These are phyloP conservation scores for Amphimedon queenslandica DNA, from an alignment of 37 sponge, comb jelly and placozoan genomes.

Conservation along the genomic window DNA sequence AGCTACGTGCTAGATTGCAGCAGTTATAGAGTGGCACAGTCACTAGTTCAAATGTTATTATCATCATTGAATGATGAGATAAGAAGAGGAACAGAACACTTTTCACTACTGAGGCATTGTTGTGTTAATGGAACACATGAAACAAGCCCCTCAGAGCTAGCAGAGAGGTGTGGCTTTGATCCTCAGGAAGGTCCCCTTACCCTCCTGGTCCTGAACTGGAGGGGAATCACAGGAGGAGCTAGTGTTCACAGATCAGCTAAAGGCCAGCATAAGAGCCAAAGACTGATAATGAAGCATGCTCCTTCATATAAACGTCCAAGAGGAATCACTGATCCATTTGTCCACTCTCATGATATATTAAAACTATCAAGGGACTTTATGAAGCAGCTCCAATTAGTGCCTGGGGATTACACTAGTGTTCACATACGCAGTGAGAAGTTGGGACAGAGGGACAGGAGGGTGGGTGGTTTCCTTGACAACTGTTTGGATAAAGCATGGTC, in stretches of 20 bases:
- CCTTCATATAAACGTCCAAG: background rate
- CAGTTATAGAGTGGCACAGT: background rate
- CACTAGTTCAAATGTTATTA: background rate
- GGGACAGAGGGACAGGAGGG: conserved; percentile 16
- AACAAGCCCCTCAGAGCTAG: conserved; percentile 5
- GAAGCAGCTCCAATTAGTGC: background rate
- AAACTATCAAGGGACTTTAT: background rate
- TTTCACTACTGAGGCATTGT: conserved; percentile 12
- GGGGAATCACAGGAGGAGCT: conserved; percentile 3
- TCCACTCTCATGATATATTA: background rate
- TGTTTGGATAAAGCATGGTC: conserved; percentile 23
- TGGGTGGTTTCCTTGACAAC: background rate
- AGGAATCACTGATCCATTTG: too few species aligned
- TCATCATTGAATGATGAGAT: background rate
- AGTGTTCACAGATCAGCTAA: conserved; percentile 15
- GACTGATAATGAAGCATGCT: background rate
- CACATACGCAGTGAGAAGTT: conserved; percentile 56
- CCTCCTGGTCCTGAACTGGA: conserved; percentile 40
- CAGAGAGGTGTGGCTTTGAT: background rate
- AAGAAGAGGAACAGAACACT: too few species aligned
- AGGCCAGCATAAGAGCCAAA: conserved; percentile 22
- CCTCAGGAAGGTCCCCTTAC: background rate
- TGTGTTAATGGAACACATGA: conserved; percentile 26
- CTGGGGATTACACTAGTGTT: conserved; percentile 9
- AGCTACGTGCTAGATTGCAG: background rate